A percentile compares a stretch with the other conserved stretches of the same genome.
These are phyloP conservation scores for Eufriesea mexicana DNA, from an alignment of 1,140 invertebrate genomes.

Conservation along the genomic window DNA sequence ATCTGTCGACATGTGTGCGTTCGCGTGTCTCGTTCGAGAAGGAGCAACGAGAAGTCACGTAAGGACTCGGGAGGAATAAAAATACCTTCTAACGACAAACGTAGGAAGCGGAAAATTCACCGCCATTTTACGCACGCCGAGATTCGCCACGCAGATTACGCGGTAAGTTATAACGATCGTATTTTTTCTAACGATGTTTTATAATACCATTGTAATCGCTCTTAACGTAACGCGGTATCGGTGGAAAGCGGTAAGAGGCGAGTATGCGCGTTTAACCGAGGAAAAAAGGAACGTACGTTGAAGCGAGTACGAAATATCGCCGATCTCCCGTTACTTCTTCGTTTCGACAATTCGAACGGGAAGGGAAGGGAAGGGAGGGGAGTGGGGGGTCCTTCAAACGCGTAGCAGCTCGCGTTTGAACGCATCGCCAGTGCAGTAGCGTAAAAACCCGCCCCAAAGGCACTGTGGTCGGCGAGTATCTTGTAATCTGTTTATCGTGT, in stretches of 20 bases:
- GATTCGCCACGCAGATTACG: not conserved
- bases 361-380: not conserved
- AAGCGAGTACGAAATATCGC: not conserved
- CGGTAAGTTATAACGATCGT: conserved; percentile 17
- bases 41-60: conserved; percentile 1
- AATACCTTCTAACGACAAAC: conserved; percentile 25
- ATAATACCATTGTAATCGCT: not conserved
- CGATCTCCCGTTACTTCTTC: not conserved
- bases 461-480: conserved; percentile 27
- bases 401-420: not conserved
- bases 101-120: conserved; percentile 32
- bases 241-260: not conserved
- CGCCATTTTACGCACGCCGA: conserved; percentile 21
- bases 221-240: not conserved
- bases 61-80: conserved; percentile 18
- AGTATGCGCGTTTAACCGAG: not conserved
- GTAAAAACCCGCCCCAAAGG: conserved; percentile 37
- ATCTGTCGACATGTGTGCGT: conserved; percentile 68
- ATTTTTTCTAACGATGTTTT: conserved; percentile 8
- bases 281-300: not conserved
- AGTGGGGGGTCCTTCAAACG: not conserved
- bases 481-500: conserved; percentile 65
- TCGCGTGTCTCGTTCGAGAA: conserved; percentile 36
- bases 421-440: conserved; percentile 26
- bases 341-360: conserved; percentile 11